Evolutionary conservation across 2,113 vertebrate species (phyloP).

Genomic region (Onychostoma macrolepis): DNA sequence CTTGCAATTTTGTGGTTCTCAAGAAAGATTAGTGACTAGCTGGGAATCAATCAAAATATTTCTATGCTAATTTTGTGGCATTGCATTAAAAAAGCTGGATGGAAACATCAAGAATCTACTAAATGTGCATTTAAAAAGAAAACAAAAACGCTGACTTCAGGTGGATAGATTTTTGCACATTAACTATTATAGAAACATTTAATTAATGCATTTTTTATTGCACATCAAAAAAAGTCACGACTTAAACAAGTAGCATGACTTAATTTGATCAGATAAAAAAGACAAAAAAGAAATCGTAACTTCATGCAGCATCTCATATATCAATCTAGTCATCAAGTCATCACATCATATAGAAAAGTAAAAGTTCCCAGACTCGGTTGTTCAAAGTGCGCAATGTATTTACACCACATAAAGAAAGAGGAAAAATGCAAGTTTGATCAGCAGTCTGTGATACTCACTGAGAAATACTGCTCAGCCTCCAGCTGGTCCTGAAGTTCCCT

Average conservation of each 20-base stretch:
- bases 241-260: neutral
- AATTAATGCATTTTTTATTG: neutral
- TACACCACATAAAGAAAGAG: neutral
- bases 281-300: neutral
- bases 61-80: neutral
- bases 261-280: neutral
- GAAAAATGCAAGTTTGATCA: neutral
- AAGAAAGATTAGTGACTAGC: neutral
- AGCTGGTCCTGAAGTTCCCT: constrained; percentile 98
- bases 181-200: neutral
- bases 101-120: no score
- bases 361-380: no score
- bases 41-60: neutral
- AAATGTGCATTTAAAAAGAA: no score
- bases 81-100: neutral
- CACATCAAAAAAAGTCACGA: neutral
- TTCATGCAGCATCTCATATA: neutral
- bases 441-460: constrained; percentile 79
- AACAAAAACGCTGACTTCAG: neutral
- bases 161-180: neutral
- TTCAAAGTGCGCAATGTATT: neutral
- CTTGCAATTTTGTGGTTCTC: neutral
- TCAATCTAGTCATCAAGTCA: neutral
- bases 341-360: no score
- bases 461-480: constrained; percentile 99